Base-by-base conservation (phyloP, 92 coral and sea anemone genomes). In the Palythoa heliodiscus region DNA sequence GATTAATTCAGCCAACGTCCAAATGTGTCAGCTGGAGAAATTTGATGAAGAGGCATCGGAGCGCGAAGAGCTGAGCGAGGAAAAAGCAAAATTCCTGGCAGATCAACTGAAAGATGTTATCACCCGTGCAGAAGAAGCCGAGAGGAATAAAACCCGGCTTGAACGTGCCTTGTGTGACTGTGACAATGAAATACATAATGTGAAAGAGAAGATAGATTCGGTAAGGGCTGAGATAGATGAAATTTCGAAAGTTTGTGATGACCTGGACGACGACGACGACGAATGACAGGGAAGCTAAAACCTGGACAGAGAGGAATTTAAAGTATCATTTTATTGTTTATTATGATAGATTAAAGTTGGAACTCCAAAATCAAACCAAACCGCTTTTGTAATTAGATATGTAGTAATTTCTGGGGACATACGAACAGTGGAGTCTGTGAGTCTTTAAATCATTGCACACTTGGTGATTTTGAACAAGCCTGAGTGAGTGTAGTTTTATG, bases 1-100 rank as follows among this genome's bases (percentile, higher is more conserved):
- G 11, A 72, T 95, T 25, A 70, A 88, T 53, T 77, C 72, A 6
- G 79, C 83, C 7, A 85, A 86, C 58, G 88, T 89, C 19, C 82
- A 82, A n/a, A 87, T 90, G 22, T 85, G 85, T 85, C 16, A 75
- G 7, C 86, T 97, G 29, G 99, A 97, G 79, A 89, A 86, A 73
- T 70, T 58, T 25, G 99, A 95, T 78, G 98, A 94, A 58, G 87
- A 85, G 40, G 93, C 95, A 5, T 86, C 48, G 71, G 95, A 93
- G 73, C 84, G 98, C 29, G 99, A 97, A 74, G 89, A 84, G 52
- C 77, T 82, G 17, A 87, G 87, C 71, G 98, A 94, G 73, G 99
- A 97, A 43, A 90, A 92, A 57, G 54, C 86, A 11, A 83, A 78
- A 37, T 95, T 92, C 78, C 88, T 97, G 67, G 88, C 83, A 25